Evolutionary conservation across 2,797 vertebrate genomes (phyloP).

Genomic region (Rhabdomys pumilio): DNA sequence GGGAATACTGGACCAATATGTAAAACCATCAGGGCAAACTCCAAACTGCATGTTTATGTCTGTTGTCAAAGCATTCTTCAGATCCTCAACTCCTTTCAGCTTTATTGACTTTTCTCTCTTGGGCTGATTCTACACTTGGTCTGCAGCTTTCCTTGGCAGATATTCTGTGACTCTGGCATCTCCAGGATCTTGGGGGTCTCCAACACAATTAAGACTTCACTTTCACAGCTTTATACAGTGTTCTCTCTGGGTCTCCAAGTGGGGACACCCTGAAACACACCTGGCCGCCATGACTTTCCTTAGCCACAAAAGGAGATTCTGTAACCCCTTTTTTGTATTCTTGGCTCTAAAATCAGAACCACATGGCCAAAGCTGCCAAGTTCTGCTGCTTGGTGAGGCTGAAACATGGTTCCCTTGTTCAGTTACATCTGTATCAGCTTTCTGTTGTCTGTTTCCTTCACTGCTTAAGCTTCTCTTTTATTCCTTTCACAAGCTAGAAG

Average conservation of each 20-base stretch:
- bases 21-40: background rate
- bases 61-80: background rate
- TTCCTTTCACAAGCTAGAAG: background rate
- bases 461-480: too few relatives aligned
- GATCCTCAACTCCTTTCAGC: background rate
- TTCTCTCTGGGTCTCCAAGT: background rate
- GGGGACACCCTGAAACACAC: background rate
- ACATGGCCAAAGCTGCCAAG: background rate
- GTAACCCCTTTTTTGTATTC: background rate
- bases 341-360: background rate
- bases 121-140: background rate
- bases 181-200: background rate
- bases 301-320: background rate
- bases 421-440: background rate
- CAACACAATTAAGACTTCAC: background rate
- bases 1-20: background rate
- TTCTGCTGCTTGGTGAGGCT: background rate
- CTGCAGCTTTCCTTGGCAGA: background rate
- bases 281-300: background rate
- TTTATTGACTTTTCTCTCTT: background rate
- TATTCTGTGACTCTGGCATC: background rate
- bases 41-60: background rate
- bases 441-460: background rate
- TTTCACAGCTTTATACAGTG: background rate
- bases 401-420: background rate